Evolutionary conservation across 2,888 invertebrate genomes (phyloP), one percentile per base, ranked within the genome.

Genomic region (Drosophila glabriapex): DNA sequence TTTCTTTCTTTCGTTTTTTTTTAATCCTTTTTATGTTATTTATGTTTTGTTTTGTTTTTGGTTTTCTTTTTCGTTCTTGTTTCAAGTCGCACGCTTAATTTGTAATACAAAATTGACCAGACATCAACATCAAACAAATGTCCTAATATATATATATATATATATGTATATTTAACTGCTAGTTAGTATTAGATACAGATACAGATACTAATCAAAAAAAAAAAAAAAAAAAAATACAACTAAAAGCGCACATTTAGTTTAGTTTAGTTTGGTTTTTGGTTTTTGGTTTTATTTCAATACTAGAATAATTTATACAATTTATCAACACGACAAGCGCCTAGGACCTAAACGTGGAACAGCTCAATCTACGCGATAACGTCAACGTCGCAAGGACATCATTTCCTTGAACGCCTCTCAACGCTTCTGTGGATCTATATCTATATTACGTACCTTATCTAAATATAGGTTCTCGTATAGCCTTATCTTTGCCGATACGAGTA

Each of bases 141-240:
- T 60, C 80, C 86, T 89, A 87, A 50, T 55, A 37, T 70, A 66
- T 43, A 12, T 43, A 68, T 71, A 64, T 74, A 25, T 54, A 54
- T 70, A 66, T 39, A 39, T 41, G n/a, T 73, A 69, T 71, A 66
- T 72, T 78, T 73, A 72, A 78, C 46, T 71, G 70, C 87, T 86
- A 85, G 84, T 69, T 83, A 85, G 84, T 85, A 85, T 85, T 85
- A 74, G 79, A 85, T 85, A 85, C 84, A 89, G 76, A 80, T 80
- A 78, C 78, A 76, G 49, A 59, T 67, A 66, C 60, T 58, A 70
- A 53, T n/a, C 22, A 4, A 52, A 52, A 64, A 60, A 63, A 49
- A 76, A 70, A 73, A 75, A 74, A 83, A 78, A 68, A 76, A 67
- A 59, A 62, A 73, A 49, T 58, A 50, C 67, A 70, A 80, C 65